Percentiles rank a stretch among this genome's conserved stretches.
Evolutionary conservation across 2,888 invertebrate species (phyloP).

Genomic region (Drosophila sordidula): DNA sequence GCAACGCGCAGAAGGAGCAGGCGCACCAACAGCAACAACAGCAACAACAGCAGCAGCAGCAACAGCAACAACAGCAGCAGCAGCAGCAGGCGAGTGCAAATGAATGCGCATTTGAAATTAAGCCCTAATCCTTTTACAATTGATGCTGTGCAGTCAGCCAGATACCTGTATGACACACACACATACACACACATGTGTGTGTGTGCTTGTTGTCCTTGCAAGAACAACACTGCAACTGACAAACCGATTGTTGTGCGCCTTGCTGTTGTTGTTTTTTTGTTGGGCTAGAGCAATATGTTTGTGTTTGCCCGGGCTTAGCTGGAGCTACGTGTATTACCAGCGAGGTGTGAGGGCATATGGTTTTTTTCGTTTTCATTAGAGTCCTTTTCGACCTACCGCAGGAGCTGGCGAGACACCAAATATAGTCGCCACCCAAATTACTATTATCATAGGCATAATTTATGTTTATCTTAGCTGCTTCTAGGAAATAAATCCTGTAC

Average conservation of each 20-base stretch:
- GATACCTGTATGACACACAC: conserved; percentile 54
- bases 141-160: conserved; percentile 80
- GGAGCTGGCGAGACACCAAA: conserved; percentile 3
- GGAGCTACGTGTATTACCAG: conserved; percentile 16
- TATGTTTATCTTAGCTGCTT: conserved; percentile 22
- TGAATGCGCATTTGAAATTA: conserved; percentile 81
- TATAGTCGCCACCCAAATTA: conserved; percentile 3
- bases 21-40: too few relatives aligned
- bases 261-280: conserved; percentile 21
- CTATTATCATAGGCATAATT: conserved; percentile 34
- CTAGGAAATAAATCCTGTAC: too few relatives aligned
- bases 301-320: conserved; percentile 55
- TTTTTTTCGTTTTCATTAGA: conserved; percentile 5
- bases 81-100: conserved; percentile 58
- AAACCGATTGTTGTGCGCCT: conserved; percentile 38
- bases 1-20: not conserved
- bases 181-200: conserved; percentile 20
- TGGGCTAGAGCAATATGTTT: conserved; percentile 65
- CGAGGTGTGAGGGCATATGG: conserved; percentile 50
- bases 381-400: conserved; percentile 55
- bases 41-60: too few relatives aligned
- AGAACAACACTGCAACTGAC: conserved; percentile 51
- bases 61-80: conserved; percentile 3
- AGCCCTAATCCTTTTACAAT: conserved; percentile 82
- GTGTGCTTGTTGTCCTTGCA: conserved; percentile 35